These are phyloP conservation scores for Drosophila barbarae DNA, from an alignment of 2,888 invertebrate species.

Conservation along the genomic window DNA sequence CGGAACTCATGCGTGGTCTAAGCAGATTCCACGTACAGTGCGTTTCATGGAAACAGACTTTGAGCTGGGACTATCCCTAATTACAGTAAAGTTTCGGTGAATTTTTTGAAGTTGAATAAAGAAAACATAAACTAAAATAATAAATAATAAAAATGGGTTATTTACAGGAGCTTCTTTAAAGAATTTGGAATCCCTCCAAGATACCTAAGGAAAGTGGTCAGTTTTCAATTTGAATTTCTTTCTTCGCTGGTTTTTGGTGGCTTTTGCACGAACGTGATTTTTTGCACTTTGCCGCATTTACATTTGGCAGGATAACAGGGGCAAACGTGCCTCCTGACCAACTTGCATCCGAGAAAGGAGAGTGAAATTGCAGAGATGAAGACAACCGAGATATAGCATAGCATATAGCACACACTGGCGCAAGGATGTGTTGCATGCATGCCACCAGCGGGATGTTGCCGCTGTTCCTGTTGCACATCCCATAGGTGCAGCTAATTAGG, in stretches of 20 bases:
- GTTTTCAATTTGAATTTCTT: background rate
- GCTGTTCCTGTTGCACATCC: slow-evolving; percentile 36
- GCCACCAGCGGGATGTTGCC: background rate
- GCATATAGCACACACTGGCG: background rate
- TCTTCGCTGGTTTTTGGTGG: slow-evolving; percentile 11
- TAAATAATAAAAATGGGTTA: too few species aligned
- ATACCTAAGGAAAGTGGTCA: slow-evolving; percentile 11
- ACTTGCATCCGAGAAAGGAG: background rate
- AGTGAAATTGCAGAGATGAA: slow-evolving; percentile 8
- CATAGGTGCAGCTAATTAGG: slow-evolving; percentile 39
- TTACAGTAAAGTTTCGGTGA: background rate
- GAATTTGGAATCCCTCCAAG: background rate
- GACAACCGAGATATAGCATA: slow-evolving; percentile 1
- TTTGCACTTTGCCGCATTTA: slow-evolving; percentile 58
- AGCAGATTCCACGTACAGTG: slow-evolving; percentile 16
- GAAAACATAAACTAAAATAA: background rate
- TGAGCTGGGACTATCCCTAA: background rate
- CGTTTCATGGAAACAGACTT: background rate
- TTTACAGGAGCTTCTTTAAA: background rate
- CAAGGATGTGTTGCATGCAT: slow-evolving; percentile 11
- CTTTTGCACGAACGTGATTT: slow-evolving; percentile 62
- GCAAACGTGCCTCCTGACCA: slow-evolving; percentile 41
- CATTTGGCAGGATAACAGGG: slow-evolving; percentile 45
- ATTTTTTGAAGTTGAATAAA: background rate
- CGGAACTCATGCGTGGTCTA: slow-evolving; percentile 23